Conservation (phyloP, 2,888 invertebrate genomes). For the Pyrochroa serraticornis region DNA sequence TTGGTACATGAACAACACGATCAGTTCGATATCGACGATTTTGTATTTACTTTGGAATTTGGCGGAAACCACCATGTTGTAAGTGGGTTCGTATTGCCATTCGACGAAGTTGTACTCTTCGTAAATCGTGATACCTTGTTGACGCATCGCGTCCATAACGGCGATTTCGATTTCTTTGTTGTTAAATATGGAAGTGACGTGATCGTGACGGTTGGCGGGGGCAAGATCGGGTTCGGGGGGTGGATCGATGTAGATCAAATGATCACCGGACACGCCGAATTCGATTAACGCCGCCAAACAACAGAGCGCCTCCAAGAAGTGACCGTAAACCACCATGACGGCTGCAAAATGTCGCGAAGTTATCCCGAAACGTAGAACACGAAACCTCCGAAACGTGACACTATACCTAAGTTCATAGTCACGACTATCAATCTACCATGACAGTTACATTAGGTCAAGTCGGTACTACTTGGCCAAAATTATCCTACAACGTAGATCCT, state of each 20-base stretch:
- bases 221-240: constrained; percentile 44
- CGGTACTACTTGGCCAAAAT: no score
- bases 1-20: constrained; percentile 65
- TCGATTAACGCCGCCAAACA: constrained; percentile 69
- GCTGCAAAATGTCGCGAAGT: constrained; percentile 33
- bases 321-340: constrained; percentile 70
- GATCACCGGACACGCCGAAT: constrained; percentile 62
- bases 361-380: no score
- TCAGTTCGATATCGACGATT: constrained; percentile 59
- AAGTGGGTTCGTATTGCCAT: constrained; percentile 57
- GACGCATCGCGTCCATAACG: constrained; percentile 55
- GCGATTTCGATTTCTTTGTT: constrained; percentile 62
- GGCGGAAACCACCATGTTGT: constrained; percentile 50
- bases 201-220: constrained; percentile 27
- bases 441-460: no score
- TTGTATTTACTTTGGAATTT: constrained; percentile 61
- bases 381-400: no score
- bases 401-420: no score
- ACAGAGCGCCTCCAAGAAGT: constrained; percentile 68
- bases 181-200: constrained; percentile 44
- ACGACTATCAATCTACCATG: no score
- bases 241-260: constrained; percentile 68
- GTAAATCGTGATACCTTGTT: constrained; percentile 58
- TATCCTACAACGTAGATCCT: no score
- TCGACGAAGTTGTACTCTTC: constrained; percentile 63